Base-by-base conservation (phyloP, 2,888 invertebrate genomes). In the Sycophila texana region DNA sequence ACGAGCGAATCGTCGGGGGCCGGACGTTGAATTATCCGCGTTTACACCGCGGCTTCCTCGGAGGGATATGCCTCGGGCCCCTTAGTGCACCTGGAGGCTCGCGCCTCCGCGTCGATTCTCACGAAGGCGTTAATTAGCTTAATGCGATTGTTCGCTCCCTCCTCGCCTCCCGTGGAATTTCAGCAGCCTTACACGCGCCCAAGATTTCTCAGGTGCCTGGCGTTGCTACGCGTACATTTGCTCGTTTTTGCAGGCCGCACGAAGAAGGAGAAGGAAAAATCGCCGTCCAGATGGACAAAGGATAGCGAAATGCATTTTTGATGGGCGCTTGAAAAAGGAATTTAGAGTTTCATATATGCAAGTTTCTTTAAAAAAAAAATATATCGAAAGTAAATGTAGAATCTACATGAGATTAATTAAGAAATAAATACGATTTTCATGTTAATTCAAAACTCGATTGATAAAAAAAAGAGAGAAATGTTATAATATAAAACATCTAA, bases 81-180 rank as follows among this genome's bases (percentile, higher is more conserved):
- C 49, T 75, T 67, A n/a, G n/a, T 58, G 60, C 74, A 67, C 60
- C 60, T 60, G 16, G 55, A 63, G 61, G 53, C 47, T 63, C 61
- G 26, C 61, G 12, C 55, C 18, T 61, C 63, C n/a, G 68, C 72
- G 77, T 74, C 73, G 76, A 78, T 75, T 80, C 73, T 75, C 77
- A 68, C 82, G 55, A 26, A 73, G 65, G 77, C 75, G 77, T 77
- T 82, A 82, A 77, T 81, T 80, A 80, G 75, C 72, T 75, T 80
- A 75, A 82, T 82, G 79, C 73, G 77, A 72, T 78, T 78, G 77
- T 73, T 55, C 73, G 73, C 67, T 13, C 26, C 26, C 22, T 18
- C 68, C 60, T 60, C 49, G 16, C 47, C 13, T 14, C 26, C 39
- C 47, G 16, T 53, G 73, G 39, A 61, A 73, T 73, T 73, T 22